These are phyloP conservation scores for Drosophila lacteicornis DNA, from an alignment of 1,140 invertebrate genomes.

Conservation along the genomic window DNA sequence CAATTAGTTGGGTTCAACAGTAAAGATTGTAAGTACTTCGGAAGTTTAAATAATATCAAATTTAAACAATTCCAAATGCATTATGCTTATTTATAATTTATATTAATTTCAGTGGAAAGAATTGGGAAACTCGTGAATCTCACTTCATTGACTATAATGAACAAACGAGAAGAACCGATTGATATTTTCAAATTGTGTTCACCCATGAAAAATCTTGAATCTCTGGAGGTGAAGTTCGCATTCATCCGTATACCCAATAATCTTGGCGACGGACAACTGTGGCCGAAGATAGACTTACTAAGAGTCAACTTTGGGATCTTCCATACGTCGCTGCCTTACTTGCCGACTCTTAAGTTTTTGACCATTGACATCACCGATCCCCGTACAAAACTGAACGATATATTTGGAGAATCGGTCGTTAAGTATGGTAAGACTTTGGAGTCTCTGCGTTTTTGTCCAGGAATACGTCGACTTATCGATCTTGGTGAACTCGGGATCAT, in stretches of 20 bases:
- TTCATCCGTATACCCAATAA: not conserved
- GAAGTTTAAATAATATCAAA: not conserved
- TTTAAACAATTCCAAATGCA: not conserved
- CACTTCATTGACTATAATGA: not conserved
- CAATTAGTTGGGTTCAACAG: not conserved
- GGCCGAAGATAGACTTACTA: slow-evolving; percentile 3
- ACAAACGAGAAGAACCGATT: not conserved
- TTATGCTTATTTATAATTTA: not conserved
- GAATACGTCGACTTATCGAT: not conserved
- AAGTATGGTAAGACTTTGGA: slow-evolving; percentile 1
- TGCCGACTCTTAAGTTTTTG: slow-evolving; percentile 4
- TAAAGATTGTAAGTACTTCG: slow-evolving; percentile 2
- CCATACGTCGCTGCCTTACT: slow-evolving; percentile 1
- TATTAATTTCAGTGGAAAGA: slow-evolving; percentile 3
- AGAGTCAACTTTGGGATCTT: not conserved
- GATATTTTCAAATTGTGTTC: slow-evolving; percentile 10
- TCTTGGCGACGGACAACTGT: not conserved
- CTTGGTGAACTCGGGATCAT: not conserved
- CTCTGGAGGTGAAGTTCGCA: not conserved
- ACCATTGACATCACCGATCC: not conserved
- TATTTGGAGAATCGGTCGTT: not conserved
- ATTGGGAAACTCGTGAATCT: not conserved
- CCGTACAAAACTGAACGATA: not conserved
- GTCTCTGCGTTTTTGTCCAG: not conserved
- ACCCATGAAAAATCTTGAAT: not conserved